A percentile compares a stretch with the other conserved stretches of the same genome.
These are phyloP conservation scores for Lasioglossum leucozonium DNA, from an alignment of 2,888 invertebrate genomes.

Conservation along the genomic window DNA sequence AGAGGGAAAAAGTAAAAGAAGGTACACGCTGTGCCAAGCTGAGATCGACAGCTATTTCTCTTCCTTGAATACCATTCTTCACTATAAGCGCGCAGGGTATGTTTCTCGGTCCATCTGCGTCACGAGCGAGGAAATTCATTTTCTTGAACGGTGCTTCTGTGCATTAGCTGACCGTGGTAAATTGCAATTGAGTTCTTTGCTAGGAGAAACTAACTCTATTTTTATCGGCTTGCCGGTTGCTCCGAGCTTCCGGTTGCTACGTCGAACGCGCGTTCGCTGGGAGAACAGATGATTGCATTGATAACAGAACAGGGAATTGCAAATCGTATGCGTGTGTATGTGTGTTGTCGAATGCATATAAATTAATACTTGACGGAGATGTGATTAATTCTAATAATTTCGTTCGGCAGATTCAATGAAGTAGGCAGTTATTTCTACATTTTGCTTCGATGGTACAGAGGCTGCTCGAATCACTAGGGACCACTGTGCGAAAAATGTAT, in stretches of 20 bases:
- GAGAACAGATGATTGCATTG: not conserved
- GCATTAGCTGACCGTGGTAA: slow-evolving; percentile 37
- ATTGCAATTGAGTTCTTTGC: slow-evolving; percentile 31
- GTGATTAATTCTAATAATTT: not conserved
- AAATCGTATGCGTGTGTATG: not conserved
- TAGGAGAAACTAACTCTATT: slow-evolving; percentile 28
- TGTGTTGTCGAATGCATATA: not conserved
- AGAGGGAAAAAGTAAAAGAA: slow-evolving; percentile 21
- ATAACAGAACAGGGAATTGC: slow-evolving; percentile 6
- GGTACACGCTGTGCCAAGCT: slow-evolving; percentile 63
- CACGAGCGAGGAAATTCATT: slow-evolving; percentile 65
- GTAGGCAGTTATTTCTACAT: not conserved
- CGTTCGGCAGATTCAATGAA: not conserved
- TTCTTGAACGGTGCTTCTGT: slow-evolving; percentile 30
- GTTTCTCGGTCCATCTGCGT: slow-evolving; percentile 60
- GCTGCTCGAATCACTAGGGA: not conserved
- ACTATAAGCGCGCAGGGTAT: slow-evolving; percentile 61
- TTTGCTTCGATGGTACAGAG: not conserved
- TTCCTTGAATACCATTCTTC: slow-evolving; percentile 57
- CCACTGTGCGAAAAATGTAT: not conserved
- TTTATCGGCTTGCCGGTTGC: not conserved
- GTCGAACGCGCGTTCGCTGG: not conserved
- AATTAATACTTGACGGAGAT: not conserved
- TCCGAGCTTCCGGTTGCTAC: not conserved
- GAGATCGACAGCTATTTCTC: slow-evolving; percentile 47